Conservation (phyloP, 1,140 invertebrate species). For the Sycophaga agraensis region DNA sequence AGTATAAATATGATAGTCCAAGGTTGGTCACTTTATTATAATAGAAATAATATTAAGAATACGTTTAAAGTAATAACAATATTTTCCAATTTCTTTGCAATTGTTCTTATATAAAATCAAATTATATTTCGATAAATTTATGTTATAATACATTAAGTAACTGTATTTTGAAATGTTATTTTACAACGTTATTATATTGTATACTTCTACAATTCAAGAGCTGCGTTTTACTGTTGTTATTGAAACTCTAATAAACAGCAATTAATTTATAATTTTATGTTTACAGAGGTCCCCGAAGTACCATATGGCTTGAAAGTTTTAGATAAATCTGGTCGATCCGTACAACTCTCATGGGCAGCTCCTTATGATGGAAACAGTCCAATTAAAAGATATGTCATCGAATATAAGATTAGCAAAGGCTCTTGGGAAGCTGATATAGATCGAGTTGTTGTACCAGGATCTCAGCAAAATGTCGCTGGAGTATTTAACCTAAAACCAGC, state of each 20-base stretch:
- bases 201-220: too few relatives aligned
- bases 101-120: background rate
- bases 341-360: conserved; percentile 88
- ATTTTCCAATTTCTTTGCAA: too few relatives aligned
- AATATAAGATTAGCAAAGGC: conserved; percentile 89
- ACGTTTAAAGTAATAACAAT: too few relatives aligned
- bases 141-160: too few relatives aligned
- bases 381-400: conserved; percentile 87
- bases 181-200: too few relatives aligned
- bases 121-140: too few relatives aligned
- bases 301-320: conserved; percentile 88
- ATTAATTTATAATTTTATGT: conserved; percentile 20
- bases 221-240: too few relatives aligned
- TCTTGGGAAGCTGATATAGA: conserved; percentile 82
- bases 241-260: conserved; percentile 7
- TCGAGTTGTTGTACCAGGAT: conserved; percentile 78
- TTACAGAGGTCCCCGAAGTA: conserved; percentile 87
- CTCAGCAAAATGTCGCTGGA: conserved; percentile 79
- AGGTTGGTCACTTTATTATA: too few relatives aligned
- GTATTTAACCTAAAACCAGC: conserved; percentile 88
- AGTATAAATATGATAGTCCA: conserved; percentile 95
- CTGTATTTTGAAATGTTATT: too few relatives aligned
- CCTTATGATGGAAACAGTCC: conserved; percentile 96
- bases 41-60: too few relatives aligned
- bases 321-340: conserved; percentile 86